Evolutionary conservation across 1,140 invertebrate species (phyloP), one percentile per base, ranked within the genome.

Genomic region (Meloidogyne hapla): DNA sequence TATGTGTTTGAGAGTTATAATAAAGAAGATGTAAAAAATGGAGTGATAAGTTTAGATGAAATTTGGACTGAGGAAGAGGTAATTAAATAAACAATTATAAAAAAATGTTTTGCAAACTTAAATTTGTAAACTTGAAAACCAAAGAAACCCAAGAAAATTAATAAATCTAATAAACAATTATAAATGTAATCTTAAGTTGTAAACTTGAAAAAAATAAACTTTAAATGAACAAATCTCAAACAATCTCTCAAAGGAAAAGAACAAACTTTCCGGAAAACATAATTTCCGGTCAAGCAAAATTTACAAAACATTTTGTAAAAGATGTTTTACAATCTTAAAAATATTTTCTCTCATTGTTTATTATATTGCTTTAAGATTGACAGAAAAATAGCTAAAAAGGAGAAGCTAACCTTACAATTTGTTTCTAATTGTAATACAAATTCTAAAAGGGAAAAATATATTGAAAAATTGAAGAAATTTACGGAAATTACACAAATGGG

Each of bases 1-100:
- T 76, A 76, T 62, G 70, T 23, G 38, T 76, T 76, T 33, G 18
- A 76, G 23, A 23, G 38, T 21, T 40, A 42, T 63, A 21, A 23
- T n/a, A 12, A n/a, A 2, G 74, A 62, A 15, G 69, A 21, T 13
- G 23, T 62, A 13, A 56, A 56, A 56, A 56, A 56, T 56, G 48
- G 48, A 56, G 1, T n/a, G 1, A 6, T 56, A 56, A 18, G 9
- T n/a, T 15, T 13, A 69, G 33, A 76, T 12, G 66, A 76, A 61
- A 76, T 75, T 21, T 76, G 74, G 74, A 75, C 70, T n/a, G 25
- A 76, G 63, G 33, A 76, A 18, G 70, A 76, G 38, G 74, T 76
- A 76, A 21, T 42, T 25, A 62, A 23, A n/a, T n/a, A 28, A 65
- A 15, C 12, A 45, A 1, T 45, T 45, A n/a, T 56, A n/a, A 56